A percentile compares a stretch with the other conserved stretches of the same genome.
Evolutionary conservation across 2,797 vertebrate species (phyloP).

Genomic region (Telmatherina bonti): DNA sequence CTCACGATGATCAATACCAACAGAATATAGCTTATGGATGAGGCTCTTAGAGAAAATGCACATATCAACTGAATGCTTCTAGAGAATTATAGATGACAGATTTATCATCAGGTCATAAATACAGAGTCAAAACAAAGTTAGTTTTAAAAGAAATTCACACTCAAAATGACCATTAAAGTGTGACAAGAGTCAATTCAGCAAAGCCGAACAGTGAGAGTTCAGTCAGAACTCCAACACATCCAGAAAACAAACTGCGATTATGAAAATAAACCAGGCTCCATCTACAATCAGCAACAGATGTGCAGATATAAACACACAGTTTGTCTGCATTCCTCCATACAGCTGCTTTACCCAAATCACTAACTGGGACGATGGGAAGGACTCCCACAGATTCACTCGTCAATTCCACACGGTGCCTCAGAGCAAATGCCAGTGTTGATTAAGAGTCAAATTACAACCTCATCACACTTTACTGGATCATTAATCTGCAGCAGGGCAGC

Average conservation of each 20-base stretch:
- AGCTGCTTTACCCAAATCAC: conserved; percentile 39
- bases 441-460: conserved; percentile 60
- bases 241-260: conserved; percentile 61
- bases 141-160: conserved; percentile 8
- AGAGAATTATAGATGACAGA: conserved; percentile 14
- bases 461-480: conserved; percentile 61
- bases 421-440: conserved; percentile 37
- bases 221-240: conserved; percentile 33
- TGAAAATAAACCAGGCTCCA: conserved; percentile 61
- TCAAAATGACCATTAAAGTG: conserved; percentile 3
- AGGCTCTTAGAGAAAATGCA: not conserved
- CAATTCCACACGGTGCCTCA: conserved; percentile 44
- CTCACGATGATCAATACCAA: conserved; percentile 4
- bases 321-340: conserved; percentile 55
- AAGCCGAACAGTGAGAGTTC: conserved; percentile 15
- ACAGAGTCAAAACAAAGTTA: conserved; percentile 24
- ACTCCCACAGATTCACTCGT: conserved; percentile 59
- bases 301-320: conserved; percentile 55
- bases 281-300: conserved; percentile 69
- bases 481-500: conserved; percentile 62
- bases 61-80: too few relatives aligned
- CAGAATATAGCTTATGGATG: conserved; percentile 5
- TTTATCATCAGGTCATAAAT: not conserved
- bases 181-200: conserved; percentile 6
- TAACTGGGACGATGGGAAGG: conserved; percentile 31